These are phyloP conservation scores for Phacellophora camtschatica DNA, from an alignment of 30 jellyfish, hydroid and myxozoan genomes.

Conservation along the genomic window DNA sequence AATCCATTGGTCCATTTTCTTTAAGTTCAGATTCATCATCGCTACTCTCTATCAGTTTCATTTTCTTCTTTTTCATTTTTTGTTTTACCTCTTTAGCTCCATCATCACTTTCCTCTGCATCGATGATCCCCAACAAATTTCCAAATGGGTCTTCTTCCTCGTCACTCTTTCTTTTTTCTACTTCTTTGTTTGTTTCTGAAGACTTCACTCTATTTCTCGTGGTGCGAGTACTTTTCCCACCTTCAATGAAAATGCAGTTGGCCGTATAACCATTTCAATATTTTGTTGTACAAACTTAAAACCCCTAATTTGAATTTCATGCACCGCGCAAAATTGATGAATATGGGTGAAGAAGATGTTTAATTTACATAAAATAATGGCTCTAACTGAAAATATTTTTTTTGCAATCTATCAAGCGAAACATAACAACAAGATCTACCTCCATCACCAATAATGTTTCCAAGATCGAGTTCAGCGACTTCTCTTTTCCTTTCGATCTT, in stretches of 20 bases:
- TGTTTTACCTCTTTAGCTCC: neutral
- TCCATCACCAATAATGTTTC: slow-evolving; percentile 54
- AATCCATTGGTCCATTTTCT: neutral
- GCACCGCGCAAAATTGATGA: no score
- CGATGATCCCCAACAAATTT: slow-evolving; percentile 41
- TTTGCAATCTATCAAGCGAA: no score
- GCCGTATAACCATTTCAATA: no score
- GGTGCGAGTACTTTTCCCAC: slow-evolving; percentile 48
- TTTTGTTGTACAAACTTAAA: no score
- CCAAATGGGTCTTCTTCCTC: slow-evolving; percentile 9
- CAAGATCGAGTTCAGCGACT: slow-evolving; percentile 77
- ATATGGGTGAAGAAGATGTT: no score
- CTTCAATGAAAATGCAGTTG: no score
- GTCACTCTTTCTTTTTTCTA: neutral
- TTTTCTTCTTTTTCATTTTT: neutral
- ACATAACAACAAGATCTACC: neutral
- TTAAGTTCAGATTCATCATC: neutral
- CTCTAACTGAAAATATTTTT: no score
- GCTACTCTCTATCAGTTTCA: slow-evolving; percentile 27
- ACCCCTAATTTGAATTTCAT: no score
- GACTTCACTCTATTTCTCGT: slow-evolving; percentile 50
- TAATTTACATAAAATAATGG: no score
- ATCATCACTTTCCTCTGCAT: slow-evolving; percentile 58
- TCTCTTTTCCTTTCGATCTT: slow-evolving; percentile 71
- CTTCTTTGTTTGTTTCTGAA: neutral